phyloP scores from a whole-genome alignment of 1,140 invertebrate species.

The Lutraria rhynchaena region DNA sequence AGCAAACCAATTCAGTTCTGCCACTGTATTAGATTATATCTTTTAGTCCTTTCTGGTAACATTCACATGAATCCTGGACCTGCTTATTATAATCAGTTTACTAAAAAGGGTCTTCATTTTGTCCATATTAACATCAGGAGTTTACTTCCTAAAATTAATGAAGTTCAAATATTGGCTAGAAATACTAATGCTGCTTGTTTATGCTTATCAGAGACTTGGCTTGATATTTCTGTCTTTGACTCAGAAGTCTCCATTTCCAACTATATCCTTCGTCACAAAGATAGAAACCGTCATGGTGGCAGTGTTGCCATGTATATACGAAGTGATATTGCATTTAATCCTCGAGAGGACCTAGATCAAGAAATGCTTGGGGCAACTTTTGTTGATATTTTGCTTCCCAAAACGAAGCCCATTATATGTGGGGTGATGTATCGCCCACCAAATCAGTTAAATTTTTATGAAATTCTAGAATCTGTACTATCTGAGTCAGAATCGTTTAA shows the following conservation, averaged over 20 bases:
- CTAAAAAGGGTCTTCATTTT: constrained; percentile 21
- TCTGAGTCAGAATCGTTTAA: neutral
- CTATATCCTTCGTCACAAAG: constrained; percentile 3
- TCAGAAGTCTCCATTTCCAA: constrained; percentile 11
- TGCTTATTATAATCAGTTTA: no score
- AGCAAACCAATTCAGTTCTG: no score
- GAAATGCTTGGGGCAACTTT: neutral
- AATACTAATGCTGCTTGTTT: neutral
- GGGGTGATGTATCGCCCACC: neutral
- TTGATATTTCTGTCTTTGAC: constrained; percentile 8
- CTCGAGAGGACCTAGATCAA: neutral
- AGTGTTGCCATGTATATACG: no score
- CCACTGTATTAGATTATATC: no score
- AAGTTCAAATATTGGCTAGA: neutral
- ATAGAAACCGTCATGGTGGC: no score
- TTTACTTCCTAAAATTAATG: no score
- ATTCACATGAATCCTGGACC: constrained; percentile 37
- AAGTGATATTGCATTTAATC: neutral
- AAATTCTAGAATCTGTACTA: constrained; percentile 3
- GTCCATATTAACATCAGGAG: constrained; percentile 8
- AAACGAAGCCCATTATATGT: neutral
- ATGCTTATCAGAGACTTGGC: constrained; percentile 14
- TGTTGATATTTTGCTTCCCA: neutral
- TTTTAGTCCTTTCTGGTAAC: constrained; percentile 4
- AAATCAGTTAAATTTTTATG: neutral